Base-by-base conservation (phyloP, 2,797 vertebrate species). In the Eospalax fontanierii region DNA sequence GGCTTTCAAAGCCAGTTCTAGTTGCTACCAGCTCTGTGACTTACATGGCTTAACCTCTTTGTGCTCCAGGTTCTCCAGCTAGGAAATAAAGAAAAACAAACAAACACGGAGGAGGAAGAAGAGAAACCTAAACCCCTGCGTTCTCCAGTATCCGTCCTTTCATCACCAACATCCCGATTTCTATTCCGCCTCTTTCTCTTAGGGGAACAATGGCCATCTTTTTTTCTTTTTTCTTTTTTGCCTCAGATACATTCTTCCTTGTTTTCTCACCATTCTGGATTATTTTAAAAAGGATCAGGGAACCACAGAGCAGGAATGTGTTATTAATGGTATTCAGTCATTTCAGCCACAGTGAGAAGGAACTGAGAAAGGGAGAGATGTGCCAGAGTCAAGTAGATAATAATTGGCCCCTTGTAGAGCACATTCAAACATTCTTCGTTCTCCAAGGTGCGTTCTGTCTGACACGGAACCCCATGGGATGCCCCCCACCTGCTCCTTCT, bases 221-320 rank as follows among this genome's bases (percentile, higher is more conserved):
- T 89, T 85, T 54, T 38, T 38, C 70, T 87, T 79, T 93, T 83
- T 54, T 11, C 46, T n/a, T n/a, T 50, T 50, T 50, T 50, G 8
- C 19, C 19, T 84, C n/a, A 30, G 50, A 38, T 50, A 65, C 1
- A 38, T 2, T 92, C 24, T 43, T 84, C 50, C 59, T 61, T 46
- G 6, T 50, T 22, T 61, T 76, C 16, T 21, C 54, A 46, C 43
- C n/a, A 66, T 40, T 75, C 26, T 16, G 71, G 12, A 93, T 21
- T n/a, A n/a, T n/a, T n/a, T n/a, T 87, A 91, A 95, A 65, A 24
- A 89, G 19, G 75, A 78, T 85, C 33, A 57, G 94, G 83, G n/a
- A 91, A 28, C 15, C 15, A 40, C 38, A 38, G 68, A 89, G 35
- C 35, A 86, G 35, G 15, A 73, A 90, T 63, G 22, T 26, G 35